Evolutionary conservation across 2,113 vertebrate species (phyloP), one percentile per base, ranked within the genome.

Genomic region (Tor tambroides): DNA sequence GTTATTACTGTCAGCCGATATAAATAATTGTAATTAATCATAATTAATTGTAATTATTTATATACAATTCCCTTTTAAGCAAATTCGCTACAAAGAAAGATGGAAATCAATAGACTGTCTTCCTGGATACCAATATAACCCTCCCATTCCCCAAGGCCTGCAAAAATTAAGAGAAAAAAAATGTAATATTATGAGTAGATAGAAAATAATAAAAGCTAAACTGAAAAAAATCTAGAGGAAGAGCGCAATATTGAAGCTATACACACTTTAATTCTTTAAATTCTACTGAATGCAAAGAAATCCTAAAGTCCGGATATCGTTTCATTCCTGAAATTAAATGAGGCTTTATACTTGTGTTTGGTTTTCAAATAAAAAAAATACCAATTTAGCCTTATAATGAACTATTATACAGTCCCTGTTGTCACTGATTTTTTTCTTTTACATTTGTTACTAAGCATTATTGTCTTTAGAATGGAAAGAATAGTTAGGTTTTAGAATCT

Each of bases 71-170:
- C n/a, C n/a, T n/a, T n/a, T n/a, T n/a, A n/a, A n/a, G n/a, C n/a
- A n/a, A n/a, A n/a, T n/a, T n/a, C n/a, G n/a, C n/a, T n/a, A n/a
- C 77, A 85, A 82, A 61, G 86, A 83, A 77, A 49, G 26, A 35
- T 54, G 41, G 46, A 87, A 49, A 56, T 49, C 30, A 82, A 81
- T 78, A 79, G 23, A 21, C 30, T 38, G 41, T 71, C 46, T 82
- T 61, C 11, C 43, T 71, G 65, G 81, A 78, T 65, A n/a, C 41
- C 72, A 51, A 71, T 49, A 86, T 72, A 19, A 83, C 12, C 28
- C 6, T 61, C 21, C 35, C 41, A 32, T 28, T 79, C 69, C 41
- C 56, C 0, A 7, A 87, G 71, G 59, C 30, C 17, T 30, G 32
- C 38, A 49, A 74, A 86, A 46, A 26, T n/a, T 4, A 38, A 32